Percentiles rank a stretch among this genome's conserved stretches.
phyloP scores from a whole-genome alignment of 2,888 invertebrate species.

The Macrosiphum euphorbiae region DNA sequence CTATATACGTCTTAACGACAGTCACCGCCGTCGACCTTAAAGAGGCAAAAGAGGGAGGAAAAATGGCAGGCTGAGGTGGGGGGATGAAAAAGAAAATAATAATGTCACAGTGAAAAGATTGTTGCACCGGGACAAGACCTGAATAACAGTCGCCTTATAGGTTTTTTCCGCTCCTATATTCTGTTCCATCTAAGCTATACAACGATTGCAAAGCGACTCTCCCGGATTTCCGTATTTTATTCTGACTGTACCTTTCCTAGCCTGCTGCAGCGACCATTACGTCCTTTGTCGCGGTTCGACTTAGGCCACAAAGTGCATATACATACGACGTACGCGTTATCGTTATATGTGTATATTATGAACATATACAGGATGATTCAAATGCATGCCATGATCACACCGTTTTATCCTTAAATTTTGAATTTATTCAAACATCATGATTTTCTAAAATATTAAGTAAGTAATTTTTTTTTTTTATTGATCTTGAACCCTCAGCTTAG shows the following conservation, averaged over 20 bases:
- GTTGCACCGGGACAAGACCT: constrained; percentile 56
- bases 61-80: background rate
- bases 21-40: constrained; percentile 17
- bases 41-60: background rate
- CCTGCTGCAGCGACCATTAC: background rate
- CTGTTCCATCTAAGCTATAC: background rate
- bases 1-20: constrained; percentile 52
- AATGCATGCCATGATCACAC: background rate
- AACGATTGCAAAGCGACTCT: background rate
- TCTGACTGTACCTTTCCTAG: background rate
- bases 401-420: background rate
- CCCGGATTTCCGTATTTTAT: constrained; percentile 56
- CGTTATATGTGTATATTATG: background rate
- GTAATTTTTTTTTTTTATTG: no score
- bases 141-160: constrained; percentile 60
- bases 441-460: background rate
- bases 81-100: constrained; percentile 53
- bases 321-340: constrained; percentile 9
- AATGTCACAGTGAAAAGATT: constrained; percentile 59
- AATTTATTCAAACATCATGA: background rate
- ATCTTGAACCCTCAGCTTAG: no score
- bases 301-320: constrained; percentile 18
- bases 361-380: background rate
- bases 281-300: constrained; percentile 26
- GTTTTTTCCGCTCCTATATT: constrained; percentile 21